Percentiles rank a stretch among this genome's conserved stretches.
Conservation (phyloP, 2,888 invertebrate species). For the Resseliella maxima region DNA sequence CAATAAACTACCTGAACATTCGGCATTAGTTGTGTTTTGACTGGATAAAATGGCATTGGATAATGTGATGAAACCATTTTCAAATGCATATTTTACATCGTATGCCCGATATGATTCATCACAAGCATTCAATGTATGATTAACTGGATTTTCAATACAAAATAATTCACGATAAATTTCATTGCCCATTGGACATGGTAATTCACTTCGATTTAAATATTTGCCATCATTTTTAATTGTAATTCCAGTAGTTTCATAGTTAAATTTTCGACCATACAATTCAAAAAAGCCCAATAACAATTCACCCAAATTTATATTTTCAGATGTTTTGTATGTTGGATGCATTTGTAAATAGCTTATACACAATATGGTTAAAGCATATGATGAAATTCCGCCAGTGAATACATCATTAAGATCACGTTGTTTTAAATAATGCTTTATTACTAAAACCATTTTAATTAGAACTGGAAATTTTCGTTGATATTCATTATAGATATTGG, state of each 20-base stretch:
- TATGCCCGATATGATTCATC: background rate
- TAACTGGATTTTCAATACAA: background rate
- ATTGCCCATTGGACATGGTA: background rate
- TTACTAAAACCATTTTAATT: background rate
- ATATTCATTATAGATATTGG: background rate
- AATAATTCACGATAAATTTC: background rate
- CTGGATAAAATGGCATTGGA: background rate
- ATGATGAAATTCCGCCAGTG: background rate
- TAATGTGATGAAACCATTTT: background rate
- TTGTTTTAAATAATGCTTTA: background rate
- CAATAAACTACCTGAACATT: background rate
- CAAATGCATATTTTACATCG: background rate
- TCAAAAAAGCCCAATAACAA: background rate
- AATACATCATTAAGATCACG: background rate
- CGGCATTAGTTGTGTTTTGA: background rate
- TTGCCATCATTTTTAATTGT: background rate
- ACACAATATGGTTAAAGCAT: background rate
- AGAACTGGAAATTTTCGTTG: background rate
- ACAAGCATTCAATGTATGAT: background rate
- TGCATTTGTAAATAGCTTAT: background rate
- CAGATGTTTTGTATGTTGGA: background rate
- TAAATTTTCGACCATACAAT: background rate
- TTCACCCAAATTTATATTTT: background rate
- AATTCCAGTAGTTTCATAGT: background rate
- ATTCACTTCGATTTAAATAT: background rate